A percentile compares a stretch with the other conserved stretches of the same genome.
These are phyloP conservation scores for Potamilus streckersoni DNA, from an alignment of 1,140 invertebrate species.

Conservation along the genomic window DNA sequence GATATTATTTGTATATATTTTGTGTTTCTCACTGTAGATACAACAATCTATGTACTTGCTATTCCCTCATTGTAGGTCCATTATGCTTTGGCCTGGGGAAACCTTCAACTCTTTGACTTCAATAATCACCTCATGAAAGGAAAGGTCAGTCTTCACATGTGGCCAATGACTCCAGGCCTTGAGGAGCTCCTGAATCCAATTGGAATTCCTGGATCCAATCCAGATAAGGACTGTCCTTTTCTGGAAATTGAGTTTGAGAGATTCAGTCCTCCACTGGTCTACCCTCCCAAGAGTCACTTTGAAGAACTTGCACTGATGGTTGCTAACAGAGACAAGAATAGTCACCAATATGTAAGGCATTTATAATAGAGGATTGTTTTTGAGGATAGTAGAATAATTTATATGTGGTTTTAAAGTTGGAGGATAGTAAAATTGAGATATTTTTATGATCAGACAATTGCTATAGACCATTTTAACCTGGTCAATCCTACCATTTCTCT, in stretches of 20 bases:
- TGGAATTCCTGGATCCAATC: conserved; percentile 87
- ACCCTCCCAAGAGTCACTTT: conserved; percentile 68
- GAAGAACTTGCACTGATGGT: conserved; percentile 62
- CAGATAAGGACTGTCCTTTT: conserved; percentile 82
- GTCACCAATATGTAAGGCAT: background rate
- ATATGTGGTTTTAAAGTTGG: too few species aligned
- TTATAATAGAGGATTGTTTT: too few species aligned
- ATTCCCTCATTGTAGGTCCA: conserved; percentile 69
- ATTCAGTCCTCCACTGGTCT: conserved; percentile 67
- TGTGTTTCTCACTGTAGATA: too few species aligned
- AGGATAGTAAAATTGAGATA: too few species aligned
- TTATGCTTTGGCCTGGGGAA: conserved; percentile 92
- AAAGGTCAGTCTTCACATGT: conserved; percentile 89
- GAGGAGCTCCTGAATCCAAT: conserved; percentile 86
- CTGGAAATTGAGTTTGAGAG: conserved; percentile 83
- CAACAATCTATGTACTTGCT: too few species aligned
- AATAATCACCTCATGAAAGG: conserved; percentile 86
- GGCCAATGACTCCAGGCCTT: conserved; percentile 87
- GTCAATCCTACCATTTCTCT: too few species aligned
- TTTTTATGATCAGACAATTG: too few species aligned
- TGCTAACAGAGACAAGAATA: conserved; percentile 23
- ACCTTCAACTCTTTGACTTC: conserved; percentile 94
- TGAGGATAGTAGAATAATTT: too few species aligned
- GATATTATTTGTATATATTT: too few species aligned
- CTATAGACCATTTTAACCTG: too few species aligned